phyloP scores from a whole-genome alignment of 23 tunicate species.

The Diplosoma virens region DNA sequence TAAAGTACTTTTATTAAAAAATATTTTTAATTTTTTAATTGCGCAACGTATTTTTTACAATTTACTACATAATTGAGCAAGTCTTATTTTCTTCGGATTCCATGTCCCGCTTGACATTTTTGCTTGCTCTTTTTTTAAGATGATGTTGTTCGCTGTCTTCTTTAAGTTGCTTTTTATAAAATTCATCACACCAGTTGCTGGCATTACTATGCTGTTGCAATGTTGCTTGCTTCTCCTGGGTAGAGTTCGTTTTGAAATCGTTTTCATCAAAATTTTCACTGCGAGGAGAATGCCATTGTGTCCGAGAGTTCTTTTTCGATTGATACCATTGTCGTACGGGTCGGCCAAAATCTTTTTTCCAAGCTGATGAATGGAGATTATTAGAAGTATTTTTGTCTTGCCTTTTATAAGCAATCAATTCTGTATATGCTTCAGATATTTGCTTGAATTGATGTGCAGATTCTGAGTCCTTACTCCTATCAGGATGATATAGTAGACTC shows the following conservation, averaged over 20 bases:
- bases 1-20: no score
- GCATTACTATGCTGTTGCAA: not conserved
- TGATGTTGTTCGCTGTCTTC: conserved; percentile 7
- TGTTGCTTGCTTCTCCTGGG: no score
- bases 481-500: conserved; percentile 66
- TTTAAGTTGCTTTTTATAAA: conserved; percentile 36
- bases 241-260: no score
- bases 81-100: not conserved
- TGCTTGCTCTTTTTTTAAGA: not conserved
- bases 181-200: conserved; percentile 37
- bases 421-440: conserved; percentile 84
- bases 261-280: not conserved
- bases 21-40: no score
- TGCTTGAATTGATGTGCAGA: conserved; percentile 57
- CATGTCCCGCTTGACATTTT: no score
- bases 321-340: conserved; percentile 52
- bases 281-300: no score
- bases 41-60: no score
- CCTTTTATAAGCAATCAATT: conserved; percentile 40
- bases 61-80: conserved; percentile 18
- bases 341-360: no score
- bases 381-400: not conserved
- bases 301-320: not conserved
- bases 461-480: conserved; percentile 39
- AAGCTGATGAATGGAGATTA: no score